phyloP scores from a whole-genome alignment of 2,888 invertebrate species.

The Cephus pygmeus region DNA sequence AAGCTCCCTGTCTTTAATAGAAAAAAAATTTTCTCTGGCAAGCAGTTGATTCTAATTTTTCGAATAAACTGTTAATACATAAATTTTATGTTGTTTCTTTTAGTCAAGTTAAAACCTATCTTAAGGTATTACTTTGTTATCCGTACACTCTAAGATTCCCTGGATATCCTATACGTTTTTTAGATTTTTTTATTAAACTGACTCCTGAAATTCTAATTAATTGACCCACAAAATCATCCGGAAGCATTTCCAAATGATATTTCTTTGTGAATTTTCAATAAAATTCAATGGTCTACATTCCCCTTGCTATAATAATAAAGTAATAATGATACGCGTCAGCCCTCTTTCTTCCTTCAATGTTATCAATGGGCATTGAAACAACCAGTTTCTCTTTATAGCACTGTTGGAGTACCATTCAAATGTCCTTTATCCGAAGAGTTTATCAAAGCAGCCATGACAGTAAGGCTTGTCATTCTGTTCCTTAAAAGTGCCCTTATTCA shows the following conservation, averaged over 20 bases:
- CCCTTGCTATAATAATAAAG: neutral
- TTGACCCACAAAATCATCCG: neutral
- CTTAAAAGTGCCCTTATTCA: slow-evolving; percentile 99
- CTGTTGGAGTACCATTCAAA: neutral
- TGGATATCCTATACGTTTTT: neutral
- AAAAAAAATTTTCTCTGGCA: neutral
- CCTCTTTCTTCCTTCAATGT: neutral
- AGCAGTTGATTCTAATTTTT: neutral
- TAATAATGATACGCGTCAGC: neutral
- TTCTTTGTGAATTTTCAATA: neutral
- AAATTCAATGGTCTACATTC: neutral
- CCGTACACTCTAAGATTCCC: neutral
- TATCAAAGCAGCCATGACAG: slow-evolving; percentile 97
- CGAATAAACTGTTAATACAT: neutral
- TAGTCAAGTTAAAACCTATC: neutral
- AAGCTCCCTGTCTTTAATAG: slow-evolving; percentile 36
- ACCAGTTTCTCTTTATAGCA: neutral
- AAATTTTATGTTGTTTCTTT: neutral
- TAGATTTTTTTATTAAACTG: neutral
- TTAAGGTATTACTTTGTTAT: neutral
- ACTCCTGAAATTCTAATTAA: neutral
- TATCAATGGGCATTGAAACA: neutral
- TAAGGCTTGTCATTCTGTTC: slow-evolving; percentile 99
- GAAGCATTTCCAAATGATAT: neutral
- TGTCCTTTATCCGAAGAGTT: slow-evolving; percentile 84